These are phyloP conservation scores for Lagorchestes hirsutus DNA, from an alignment of 2,797 vertebrate genomes.

Conservation along the genomic window DNA sequence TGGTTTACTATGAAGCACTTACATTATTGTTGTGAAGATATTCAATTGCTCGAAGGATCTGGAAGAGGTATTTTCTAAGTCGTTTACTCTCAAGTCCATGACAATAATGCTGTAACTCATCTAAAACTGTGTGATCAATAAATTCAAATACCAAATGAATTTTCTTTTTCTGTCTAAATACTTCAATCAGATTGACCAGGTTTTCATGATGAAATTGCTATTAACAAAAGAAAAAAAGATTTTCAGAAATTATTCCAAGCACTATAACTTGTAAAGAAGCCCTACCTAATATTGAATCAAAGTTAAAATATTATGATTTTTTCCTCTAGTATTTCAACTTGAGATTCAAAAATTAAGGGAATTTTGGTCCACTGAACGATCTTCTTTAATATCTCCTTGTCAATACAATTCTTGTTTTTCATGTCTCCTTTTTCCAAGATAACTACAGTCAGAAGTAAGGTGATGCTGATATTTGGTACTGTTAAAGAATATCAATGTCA, in stretches of 20 bases:
- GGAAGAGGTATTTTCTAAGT: slow-evolving; percentile 84
- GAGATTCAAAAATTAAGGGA: slow-evolving; percentile 50
- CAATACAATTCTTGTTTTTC: neutral
- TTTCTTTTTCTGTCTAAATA: slow-evolving; percentile 83
- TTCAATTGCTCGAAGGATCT: slow-evolving; percentile 79
- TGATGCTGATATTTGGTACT: slow-evolving; percentile 24
- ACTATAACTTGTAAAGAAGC: slow-evolving; percentile 44
- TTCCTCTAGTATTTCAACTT: slow-evolving; percentile 47
- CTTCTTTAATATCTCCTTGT: neutral
- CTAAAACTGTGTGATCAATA: slow-evolving; percentile 81
- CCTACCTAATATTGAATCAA: slow-evolving; percentile 30
- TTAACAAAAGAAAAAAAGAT: slow-evolving; percentile 74
- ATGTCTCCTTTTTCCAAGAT: slow-evolving; percentile 32
- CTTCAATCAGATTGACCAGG: slow-evolving; percentile 81
- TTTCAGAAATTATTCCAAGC: slow-evolving; percentile 65
- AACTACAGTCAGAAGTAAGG: slow-evolving; percentile 28
- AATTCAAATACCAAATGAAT: slow-evolving; percentile 85
- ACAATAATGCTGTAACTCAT: slow-evolving; percentile 81
- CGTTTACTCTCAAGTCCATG: slow-evolving; percentile 80
- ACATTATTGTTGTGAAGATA: slow-evolving; percentile 82
- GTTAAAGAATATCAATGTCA: slow-evolving; percentile 12
- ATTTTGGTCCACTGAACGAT: slow-evolving; percentile 39
- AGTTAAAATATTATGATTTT: slow-evolving; percentile 38
- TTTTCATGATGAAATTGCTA: slow-evolving; percentile 83
- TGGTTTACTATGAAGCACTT: slow-evolving; percentile 71